Evolutionary conservation across 2,888 invertebrate species (phyloP).

Genomic region (Lampropteryx suffumata): DNA sequence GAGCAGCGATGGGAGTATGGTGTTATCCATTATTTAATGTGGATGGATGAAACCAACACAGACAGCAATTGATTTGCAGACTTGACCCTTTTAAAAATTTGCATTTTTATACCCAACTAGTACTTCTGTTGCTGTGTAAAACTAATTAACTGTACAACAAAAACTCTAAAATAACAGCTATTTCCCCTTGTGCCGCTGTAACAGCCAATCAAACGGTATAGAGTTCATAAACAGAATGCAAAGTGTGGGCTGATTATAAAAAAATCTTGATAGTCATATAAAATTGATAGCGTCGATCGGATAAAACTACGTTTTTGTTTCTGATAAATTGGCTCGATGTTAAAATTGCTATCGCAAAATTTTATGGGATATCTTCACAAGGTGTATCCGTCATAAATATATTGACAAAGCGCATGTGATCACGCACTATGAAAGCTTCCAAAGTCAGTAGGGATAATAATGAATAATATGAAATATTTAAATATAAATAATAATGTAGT

Average conservation of each 20-base stretch:
- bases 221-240: slow-evolving; percentile 21
- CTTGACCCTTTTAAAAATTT: not conserved
- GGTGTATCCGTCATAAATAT: slow-evolving; percentile 33
- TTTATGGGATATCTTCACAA: slow-evolving; percentile 24
- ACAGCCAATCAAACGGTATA: slow-evolving; percentile 22
- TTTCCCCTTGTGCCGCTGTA: too few species aligned
- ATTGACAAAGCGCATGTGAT: too few species aligned
- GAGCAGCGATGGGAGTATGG: too few species aligned
- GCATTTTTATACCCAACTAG: slow-evolving; percentile 2
- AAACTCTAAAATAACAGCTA: slow-evolving; percentile 17
- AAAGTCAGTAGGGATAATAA: too few species aligned
- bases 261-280: slow-evolving; percentile 22
- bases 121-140: not conserved
- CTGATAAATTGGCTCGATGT: slow-evolving; percentile 36
- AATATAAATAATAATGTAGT: too few species aligned
- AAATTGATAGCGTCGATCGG: slow-evolving; percentile 34
- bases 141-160: slow-evolving; percentile 8
- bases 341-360: slow-evolving; percentile 33
- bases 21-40: too few species aligned
- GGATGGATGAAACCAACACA: too few species aligned
- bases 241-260: slow-evolving; percentile 21
- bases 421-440: too few species aligned
- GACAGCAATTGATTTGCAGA: not conserved
- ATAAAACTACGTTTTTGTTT: slow-evolving; percentile 35
- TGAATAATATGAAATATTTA: too few species aligned